phyloP scores from a whole-genome alignment of 2,888 invertebrate species.

The Mayetiola destructor region DNA sequence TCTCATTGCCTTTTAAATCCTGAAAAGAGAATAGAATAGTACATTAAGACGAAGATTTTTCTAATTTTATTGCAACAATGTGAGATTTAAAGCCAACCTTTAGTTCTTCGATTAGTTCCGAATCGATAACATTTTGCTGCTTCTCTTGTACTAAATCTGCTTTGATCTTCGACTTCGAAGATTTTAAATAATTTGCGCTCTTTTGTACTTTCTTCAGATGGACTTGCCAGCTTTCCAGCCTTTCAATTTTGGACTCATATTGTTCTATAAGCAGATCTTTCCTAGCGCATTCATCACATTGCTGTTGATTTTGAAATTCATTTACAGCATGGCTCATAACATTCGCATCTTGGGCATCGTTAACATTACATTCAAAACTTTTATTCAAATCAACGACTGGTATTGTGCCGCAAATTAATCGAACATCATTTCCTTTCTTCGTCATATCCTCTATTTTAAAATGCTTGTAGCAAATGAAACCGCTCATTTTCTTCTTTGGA shows the following conservation, averaged over 20 bases:
- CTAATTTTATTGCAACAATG: not conserved
- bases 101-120: not conserved
- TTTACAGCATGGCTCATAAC: not conserved
- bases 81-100: not conserved
- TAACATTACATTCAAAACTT: not conserved
- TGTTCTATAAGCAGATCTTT: not conserved
- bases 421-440: not conserved
- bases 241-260: not conserved
- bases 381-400: not conserved
- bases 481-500: not conserved
- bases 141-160: not conserved
- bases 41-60: not conserved
- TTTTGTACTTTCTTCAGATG: not conserved
- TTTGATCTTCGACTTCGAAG: not conserved
- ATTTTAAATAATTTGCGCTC: not conserved
- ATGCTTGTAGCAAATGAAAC: not conserved
- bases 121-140: not conserved
- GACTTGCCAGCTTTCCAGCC: not conserved
- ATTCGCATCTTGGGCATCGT: not conserved
- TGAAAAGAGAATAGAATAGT: not conserved
- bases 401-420: not conserved
- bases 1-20: not conserved
- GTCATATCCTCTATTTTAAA: not conserved
- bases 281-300: not conserved
- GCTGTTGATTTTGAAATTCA: not conserved